Evolutionary conservation across 2,797 vertebrate genomes (phyloP).

Genomic region (Helicolenus hilgendorfi): DNA sequence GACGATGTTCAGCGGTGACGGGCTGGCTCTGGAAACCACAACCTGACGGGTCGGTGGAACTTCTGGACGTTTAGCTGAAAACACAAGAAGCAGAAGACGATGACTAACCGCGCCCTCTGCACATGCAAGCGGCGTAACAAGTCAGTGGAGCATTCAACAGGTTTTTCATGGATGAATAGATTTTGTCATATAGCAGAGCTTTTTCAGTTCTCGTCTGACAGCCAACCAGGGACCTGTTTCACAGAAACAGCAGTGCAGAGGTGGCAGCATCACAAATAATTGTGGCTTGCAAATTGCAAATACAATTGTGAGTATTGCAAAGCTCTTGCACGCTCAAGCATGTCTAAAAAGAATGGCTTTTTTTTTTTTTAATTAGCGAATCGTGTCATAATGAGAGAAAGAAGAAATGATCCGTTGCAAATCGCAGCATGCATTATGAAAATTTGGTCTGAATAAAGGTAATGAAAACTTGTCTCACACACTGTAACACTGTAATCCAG

Average conservation of each 20-base stretch:
- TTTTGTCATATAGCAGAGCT: not conserved
- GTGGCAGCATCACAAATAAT: not conserved
- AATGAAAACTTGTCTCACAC: too few species aligned
- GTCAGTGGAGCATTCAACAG: not conserved
- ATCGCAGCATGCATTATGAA: too few species aligned
- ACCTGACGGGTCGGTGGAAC: slow-evolving; percentile 12
- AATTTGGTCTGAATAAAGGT: too few species aligned
- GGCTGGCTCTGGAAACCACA: slow-evolving; percentile 13
- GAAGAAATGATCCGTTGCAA: too few species aligned
- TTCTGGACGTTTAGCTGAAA: slow-evolving; percentile 66
- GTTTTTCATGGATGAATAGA: not conserved
- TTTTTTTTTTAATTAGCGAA: too few species aligned
- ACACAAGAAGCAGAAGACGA: slow-evolving; percentile 14
- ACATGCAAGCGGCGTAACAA: not conserved
- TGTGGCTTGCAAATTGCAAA: too few species aligned
- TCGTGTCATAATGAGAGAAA: too few species aligned
- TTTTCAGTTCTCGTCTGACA: not conserved
- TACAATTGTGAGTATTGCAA: too few species aligned
- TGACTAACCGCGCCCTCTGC: not conserved
- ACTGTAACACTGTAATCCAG: too few species aligned
- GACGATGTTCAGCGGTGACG: not conserved
- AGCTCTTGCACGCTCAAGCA: too few species aligned
- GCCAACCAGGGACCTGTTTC: not conserved
- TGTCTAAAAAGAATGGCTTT: too few species aligned
- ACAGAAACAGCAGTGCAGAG: not conserved